These are phyloP conservation scores for Cettia cetti DNA, from an alignment of 2,113 vertebrate species.

Conservation along the genomic window DNA sequence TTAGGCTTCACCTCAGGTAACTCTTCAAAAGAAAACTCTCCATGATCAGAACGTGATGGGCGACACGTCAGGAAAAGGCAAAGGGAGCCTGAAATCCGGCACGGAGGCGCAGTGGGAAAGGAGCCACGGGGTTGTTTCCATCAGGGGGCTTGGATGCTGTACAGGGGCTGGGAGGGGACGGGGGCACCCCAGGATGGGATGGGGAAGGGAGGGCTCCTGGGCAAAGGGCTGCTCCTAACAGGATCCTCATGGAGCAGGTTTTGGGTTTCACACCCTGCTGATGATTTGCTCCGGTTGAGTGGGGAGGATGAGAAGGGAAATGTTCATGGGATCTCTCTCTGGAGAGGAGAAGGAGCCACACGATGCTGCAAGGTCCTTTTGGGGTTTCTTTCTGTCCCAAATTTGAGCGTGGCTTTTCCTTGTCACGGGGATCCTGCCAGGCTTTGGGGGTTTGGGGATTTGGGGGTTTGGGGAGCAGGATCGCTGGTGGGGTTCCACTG, in stretches of 20 bases:
- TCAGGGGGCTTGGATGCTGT: slow-evolving; percentile 59
- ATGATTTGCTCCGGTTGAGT: slow-evolving; percentile 26
- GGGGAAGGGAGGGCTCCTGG: slow-evolving; percentile 11
- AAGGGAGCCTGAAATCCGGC: slow-evolving; percentile 51
- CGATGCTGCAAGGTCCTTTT: rapidly evolving
- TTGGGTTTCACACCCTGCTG: slow-evolving; percentile 49
- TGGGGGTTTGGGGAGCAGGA: background rate
- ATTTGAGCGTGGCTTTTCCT: background rate
- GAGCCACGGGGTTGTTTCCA: slow-evolving; percentile 69
- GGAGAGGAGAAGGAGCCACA: background rate
- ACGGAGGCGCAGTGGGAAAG: slow-evolving; percentile 61
- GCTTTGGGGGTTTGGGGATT: background rate
- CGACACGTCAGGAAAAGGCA: slow-evolving; percentile 51
- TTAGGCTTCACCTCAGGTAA: slow-evolving; percentile 74
- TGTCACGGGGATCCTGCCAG: rapidly evolving
- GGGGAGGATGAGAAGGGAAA: background rate
- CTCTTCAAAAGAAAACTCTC: slow-evolving; percentile 66
- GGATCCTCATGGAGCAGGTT: background rate
- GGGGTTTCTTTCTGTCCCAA: background rate
- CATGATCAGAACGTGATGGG: slow-evolving; percentile 68
- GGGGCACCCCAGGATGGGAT: background rate
- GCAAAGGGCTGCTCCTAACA: slow-evolving; percentile 42
- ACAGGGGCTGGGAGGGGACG: slow-evolving; percentile 30
- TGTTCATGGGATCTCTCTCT: background rate
- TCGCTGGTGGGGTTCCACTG: background rate